Evolutionary conservation across 1,140 invertebrate species (phyloP).

Genomic region (Euura lappo): DNA sequence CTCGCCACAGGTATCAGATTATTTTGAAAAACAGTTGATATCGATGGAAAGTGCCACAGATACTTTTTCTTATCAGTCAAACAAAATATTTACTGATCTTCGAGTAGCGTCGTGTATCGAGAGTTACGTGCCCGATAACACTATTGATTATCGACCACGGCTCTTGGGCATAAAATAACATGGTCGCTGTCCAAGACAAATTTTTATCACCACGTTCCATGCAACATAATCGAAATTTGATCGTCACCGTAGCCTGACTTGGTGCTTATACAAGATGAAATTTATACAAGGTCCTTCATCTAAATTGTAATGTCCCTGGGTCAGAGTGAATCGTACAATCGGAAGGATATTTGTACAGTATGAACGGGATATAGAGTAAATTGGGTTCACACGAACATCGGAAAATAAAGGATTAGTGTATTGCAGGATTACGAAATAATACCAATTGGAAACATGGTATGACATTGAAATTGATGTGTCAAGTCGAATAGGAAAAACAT

Average conservation of each 20-base stretch:
- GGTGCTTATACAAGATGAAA: background rate
- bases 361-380: no score
- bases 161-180: background rate
- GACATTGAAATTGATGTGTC: background rate
- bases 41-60: background rate
- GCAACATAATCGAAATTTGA: no score
- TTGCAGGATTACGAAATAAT: background rate
- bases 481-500: background rate
- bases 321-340: background rate
- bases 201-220: background rate
- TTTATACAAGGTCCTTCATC: background rate
- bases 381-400: background rate
- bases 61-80: background rate
- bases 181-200: background rate
- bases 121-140: background rate
- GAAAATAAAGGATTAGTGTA: background rate
- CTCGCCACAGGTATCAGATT: background rate
- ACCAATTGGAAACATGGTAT: background rate
- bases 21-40: conserved; percentile 27
- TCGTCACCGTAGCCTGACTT: no score
- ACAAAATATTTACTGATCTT: background rate
- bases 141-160: background rate
- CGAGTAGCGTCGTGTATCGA: background rate
- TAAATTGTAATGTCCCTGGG: background rate
- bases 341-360: background rate